Conservation (phyloP, 1,140 invertebrate species). For the Pomacea maculata region DNA sequence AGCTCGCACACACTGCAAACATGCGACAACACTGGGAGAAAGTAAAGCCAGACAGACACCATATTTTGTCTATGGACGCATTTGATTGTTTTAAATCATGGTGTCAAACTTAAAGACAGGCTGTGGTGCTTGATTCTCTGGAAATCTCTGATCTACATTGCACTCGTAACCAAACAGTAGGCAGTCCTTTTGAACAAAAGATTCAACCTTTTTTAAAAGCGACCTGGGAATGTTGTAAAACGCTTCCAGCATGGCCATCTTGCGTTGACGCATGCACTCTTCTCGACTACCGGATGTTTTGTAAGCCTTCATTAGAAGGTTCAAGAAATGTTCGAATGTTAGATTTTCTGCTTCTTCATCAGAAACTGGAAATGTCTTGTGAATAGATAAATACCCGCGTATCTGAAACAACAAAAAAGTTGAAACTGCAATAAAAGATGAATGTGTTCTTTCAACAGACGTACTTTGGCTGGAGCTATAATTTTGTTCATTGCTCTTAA, state of each 20-base stretch:
- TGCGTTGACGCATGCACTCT: slow-evolving; percentile 15
- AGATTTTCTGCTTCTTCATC: background rate
- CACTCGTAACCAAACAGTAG: slow-evolving; percentile 12
- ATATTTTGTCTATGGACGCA: background rate
- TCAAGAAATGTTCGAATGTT: background rate
- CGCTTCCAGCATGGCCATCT: slow-evolving; percentile 18
- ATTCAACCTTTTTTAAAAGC: slow-evolving; percentile 1
- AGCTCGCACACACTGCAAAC: too few species aligned
- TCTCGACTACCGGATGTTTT: background rate
- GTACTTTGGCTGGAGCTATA: background rate
- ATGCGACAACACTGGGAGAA: too few species aligned
- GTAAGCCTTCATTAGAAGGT: background rate
- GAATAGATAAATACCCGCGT: slow-evolving; percentile 8
- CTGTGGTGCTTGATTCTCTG: background rate
- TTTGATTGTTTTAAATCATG: background rate
- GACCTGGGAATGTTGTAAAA: background rate
- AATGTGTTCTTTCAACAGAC: too few species aligned
- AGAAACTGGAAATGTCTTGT: slow-evolving; percentile 3
- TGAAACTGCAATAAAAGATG: background rate
- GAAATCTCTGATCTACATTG: slow-evolving; percentile 10
- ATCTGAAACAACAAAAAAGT: background rate
- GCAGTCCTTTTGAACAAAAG: slow-evolving; percentile 3
- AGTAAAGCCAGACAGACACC: background rate
- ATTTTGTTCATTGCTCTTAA: background rate
- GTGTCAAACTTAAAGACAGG: slow-evolving; percentile 11